A percentile compares a stretch with the other conserved stretches of the same genome.
phyloP scores from a whole-genome alignment of 2,797 vertebrate genomes.

The Artibeus lituratus region DNA sequence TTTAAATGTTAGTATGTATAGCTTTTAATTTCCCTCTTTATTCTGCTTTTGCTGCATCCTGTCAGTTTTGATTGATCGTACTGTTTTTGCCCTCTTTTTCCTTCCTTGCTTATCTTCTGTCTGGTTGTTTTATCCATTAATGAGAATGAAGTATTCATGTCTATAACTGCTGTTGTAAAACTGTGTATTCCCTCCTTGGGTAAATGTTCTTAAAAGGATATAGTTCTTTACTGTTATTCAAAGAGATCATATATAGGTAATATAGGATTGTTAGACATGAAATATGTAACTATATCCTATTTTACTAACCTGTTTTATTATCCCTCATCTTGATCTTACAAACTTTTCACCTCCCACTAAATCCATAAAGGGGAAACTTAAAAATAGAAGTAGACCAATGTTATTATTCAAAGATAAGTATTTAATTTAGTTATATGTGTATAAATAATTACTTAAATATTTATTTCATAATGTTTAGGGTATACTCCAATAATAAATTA shows the following conservation, averaged over 20 bases:
- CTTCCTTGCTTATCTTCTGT: neutral
- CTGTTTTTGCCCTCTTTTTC: neutral
- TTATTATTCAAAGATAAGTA: neutral
- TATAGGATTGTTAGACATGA: neutral
- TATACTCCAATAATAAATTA: neutral
- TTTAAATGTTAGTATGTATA: neutral
- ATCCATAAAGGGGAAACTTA: neutral
- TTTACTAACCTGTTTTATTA: slow-evolving; percentile 11
- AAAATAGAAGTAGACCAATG: slow-evolving; percentile 13
- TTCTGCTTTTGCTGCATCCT: neutral
- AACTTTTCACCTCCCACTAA: neutral
- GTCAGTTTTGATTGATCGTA: neutral
- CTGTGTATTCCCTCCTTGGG: neutral
- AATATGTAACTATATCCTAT: neutral
- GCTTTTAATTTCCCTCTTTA: neutral
- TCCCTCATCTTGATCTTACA: neutral
- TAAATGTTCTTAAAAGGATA: neutral
- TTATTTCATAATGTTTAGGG: neutral
- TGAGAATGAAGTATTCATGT: neutral
- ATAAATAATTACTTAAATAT: neutral
- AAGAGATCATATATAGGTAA: neutral
- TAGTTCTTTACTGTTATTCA: slow-evolving; percentile 4
- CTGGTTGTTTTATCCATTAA: neutral
- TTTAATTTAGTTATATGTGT: neutral
- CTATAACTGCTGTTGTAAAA: neutral